Evolutionary conservation across 2,888 invertebrate species (phyloP).

Genomic region (Brenthis daphne): DNA sequence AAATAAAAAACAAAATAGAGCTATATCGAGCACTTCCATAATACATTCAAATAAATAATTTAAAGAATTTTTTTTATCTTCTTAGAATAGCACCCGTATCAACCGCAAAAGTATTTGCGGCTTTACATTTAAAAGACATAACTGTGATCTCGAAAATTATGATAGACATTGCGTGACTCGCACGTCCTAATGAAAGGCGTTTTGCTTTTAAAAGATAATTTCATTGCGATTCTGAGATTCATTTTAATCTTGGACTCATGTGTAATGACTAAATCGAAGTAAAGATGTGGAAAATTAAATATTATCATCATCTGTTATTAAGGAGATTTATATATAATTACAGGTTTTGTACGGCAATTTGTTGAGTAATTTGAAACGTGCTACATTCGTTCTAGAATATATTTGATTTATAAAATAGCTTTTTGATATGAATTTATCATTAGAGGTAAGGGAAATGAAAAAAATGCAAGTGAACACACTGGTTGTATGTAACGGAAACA

Average conservation of each 20-base stretch:
- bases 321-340: constrained; percentile 12
- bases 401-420: neutral
- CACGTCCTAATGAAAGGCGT: constrained; percentile 47
- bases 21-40: too few relatives aligned
- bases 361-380: neutral
- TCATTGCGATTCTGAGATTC: constrained; percentile 42
- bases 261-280: constrained; percentile 23
- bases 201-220: constrained; percentile 56
- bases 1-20: too few relatives aligned
- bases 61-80: neutral
- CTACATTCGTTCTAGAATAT: neutral
- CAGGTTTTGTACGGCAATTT: neutral
- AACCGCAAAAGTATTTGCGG: constrained; percentile 34
- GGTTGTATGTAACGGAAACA: too few relatives aligned
- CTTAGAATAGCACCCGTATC: constrained; percentile 16
- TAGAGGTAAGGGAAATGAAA: too few relatives aligned
- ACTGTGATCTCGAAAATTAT: constrained; percentile 36
- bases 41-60: too few relatives aligned
- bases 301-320: constrained; percentile 8
- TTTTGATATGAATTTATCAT: neutral
- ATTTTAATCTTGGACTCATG: constrained; percentile 47
- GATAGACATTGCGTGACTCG: constrained; percentile 47
- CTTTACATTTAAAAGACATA: constrained; percentile 30
- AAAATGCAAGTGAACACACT: too few relatives aligned
- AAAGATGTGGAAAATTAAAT: constrained; percentile 15